These are phyloP conservation scores for Diaphora mendica DNA, from an alignment of 2,888 invertebrate species.

Conservation along the genomic window DNA sequence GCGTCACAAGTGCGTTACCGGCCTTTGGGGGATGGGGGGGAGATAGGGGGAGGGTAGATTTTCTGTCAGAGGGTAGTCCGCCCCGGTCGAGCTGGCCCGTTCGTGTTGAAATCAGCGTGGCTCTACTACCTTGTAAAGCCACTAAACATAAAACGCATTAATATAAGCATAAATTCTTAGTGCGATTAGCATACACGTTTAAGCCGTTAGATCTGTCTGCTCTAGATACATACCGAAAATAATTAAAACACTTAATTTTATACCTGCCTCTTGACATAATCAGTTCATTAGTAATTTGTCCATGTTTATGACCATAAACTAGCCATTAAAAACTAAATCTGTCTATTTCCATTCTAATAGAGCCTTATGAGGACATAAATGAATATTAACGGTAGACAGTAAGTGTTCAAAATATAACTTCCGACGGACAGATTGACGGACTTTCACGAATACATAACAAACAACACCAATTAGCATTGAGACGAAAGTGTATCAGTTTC, in stretches of 20 bases:
- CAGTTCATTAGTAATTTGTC: no score
- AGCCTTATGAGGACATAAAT: constrained; percentile 23
- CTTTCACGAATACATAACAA: constrained; percentile 43
- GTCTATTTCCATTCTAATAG: constrained; percentile 21
- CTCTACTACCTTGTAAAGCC: no score
- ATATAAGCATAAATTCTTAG: no score
- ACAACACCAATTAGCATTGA: constrained; percentile 46
- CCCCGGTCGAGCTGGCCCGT: no score
- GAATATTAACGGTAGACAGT: neutral
- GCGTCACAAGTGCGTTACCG: no score
- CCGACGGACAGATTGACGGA: constrained; percentile 18
- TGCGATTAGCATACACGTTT: neutral
- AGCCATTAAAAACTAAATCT: neutral
- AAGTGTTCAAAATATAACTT: neutral
- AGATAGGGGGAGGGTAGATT: no score
- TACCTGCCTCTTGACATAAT: neutral
- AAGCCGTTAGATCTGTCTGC: neutral
- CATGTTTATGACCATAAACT: neutral
- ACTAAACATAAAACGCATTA: no score
- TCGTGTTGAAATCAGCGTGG: no score
- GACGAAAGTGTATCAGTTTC: constrained; percentile 50
- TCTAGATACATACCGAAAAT: neutral
- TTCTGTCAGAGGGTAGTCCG: no score
- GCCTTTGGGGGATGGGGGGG: no score
- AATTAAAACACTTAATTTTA: neutral